Percentiles rank a stretch among this genome's conserved stretches.
These are phyloP conservation scores for Ascaphus truei DNA, from an alignment of 2,113 vertebrate species.

Conservation along the genomic window DNA sequence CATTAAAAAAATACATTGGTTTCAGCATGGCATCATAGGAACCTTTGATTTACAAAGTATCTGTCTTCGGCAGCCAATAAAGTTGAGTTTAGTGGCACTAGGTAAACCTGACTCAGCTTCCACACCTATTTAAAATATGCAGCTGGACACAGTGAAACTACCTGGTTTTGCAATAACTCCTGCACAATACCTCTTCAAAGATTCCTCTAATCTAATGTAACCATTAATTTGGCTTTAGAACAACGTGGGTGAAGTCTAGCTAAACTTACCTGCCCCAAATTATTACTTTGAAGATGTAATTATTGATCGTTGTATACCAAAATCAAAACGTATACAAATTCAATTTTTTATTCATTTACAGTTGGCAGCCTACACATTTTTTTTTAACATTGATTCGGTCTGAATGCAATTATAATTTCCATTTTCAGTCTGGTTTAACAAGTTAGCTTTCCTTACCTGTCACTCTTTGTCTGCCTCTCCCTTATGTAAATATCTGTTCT, in stretches of 20 bases:
- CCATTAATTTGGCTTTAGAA: not conserved
- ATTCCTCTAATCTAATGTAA: not conserved
- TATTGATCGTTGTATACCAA: too few relatives aligned
- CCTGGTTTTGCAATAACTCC: constrained; percentile 37
- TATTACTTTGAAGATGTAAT: not conserved
- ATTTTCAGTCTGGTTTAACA: not conserved
- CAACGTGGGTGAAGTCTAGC: not conserved
- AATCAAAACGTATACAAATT: too few relatives aligned
- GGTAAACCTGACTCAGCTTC: constrained; percentile 5
- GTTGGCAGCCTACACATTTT: too few relatives aligned
- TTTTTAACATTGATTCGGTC: too few relatives aligned
- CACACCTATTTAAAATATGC: constrained; percentile 40
- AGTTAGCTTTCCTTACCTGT: not conserved
- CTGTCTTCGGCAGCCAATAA: not conserved
- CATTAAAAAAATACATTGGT: too few relatives aligned
- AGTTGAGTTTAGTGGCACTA: not conserved
- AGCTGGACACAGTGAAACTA: constrained; percentile 10
- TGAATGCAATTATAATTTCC: too few relatives aligned
- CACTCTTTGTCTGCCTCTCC: not conserved
- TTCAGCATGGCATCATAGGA: too few relatives aligned
- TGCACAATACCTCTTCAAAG: constrained; percentile 22
- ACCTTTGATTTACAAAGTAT: too few relatives aligned
- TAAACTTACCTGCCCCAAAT: not conserved
- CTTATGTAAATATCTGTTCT: constrained; percentile 16
- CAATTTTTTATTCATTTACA: too few relatives aligned